phyloP scores from a whole-genome alignment of 2,888 invertebrate species.

The Tromatobia lineatoria region DNA sequence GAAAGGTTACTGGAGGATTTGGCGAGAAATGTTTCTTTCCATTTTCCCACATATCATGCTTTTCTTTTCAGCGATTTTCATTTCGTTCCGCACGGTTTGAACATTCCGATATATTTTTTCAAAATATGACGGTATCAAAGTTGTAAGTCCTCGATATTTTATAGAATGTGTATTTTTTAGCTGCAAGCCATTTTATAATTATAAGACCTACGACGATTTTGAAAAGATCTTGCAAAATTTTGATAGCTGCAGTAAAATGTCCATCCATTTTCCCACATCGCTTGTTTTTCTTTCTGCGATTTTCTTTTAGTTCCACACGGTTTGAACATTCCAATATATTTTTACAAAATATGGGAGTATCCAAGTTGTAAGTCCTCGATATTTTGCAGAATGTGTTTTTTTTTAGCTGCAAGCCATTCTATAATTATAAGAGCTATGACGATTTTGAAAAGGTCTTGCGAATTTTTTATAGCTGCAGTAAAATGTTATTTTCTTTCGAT shows the following conservation, averaged over 20 bases:
- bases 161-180: no score
- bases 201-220: no score
- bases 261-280: no score
- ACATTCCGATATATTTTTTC: not conserved
- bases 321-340: not conserved
- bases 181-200: no score
- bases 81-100: not conserved
- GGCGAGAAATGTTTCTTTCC: slow-evolving; percentile 37
- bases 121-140: not conserved
- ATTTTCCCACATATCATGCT: slow-evolving; percentile 5
- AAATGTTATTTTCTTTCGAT: no score
- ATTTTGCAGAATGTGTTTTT: no score
- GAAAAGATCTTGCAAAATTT: no score
- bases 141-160: not conserved
- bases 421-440: no score
- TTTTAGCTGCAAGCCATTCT: no score
- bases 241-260: no score
- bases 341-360: not conserved
- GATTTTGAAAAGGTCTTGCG: no score
- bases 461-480: no score
- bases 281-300: not conserved
- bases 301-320: not conserved
- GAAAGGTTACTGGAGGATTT: slow-evolving; percentile 14
- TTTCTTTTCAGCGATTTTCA: not conserved
- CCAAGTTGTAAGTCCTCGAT: not conserved